Evolutionary conservation across 2,113 vertebrate genomes (phyloP).

Genomic region (Crotalus helleri): DNA sequence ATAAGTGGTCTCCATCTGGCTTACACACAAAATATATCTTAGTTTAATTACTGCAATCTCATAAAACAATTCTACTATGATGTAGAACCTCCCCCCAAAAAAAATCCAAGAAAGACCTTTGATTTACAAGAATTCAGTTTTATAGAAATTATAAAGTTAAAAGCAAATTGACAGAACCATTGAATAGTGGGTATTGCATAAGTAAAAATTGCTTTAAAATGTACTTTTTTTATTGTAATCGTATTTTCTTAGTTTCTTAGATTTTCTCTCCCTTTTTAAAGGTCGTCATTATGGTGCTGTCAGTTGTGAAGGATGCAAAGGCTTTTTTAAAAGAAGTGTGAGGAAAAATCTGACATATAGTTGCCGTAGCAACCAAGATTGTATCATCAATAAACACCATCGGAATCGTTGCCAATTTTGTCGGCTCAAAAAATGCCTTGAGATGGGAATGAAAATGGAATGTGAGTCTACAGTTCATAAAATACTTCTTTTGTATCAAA

Average conservation of each 20-base stretch:
- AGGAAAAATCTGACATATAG: constrained; percentile 96
- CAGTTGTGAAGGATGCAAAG: constrained; percentile 98
- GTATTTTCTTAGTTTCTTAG: constrained; percentile 21
- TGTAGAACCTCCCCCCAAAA: background rate
- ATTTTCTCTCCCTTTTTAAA: constrained; percentile 43
- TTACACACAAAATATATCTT: background rate
- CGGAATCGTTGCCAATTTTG: constrained; percentile 98
- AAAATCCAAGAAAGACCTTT: background rate
- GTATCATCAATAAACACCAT: constrained; percentile 98
- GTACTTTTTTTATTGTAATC: constrained; percentile 7
- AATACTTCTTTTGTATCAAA: background rate
- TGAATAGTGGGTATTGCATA: background rate
- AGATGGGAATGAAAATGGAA: constrained; percentile 99
- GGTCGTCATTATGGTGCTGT: constrained; percentile 98
- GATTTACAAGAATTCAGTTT: constrained; percentile 3
- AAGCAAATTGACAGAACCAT: background rate
- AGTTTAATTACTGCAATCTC: background rate
- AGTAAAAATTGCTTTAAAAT: constrained; percentile 19
- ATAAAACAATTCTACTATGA: background rate
- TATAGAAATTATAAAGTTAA: constrained; percentile 20
- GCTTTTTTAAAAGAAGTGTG: constrained; percentile 98
- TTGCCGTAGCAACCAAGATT: constrained; percentile 97
- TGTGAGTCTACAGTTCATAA: constrained; percentile 79
- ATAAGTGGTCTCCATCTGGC: background rate
- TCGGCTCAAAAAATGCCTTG: constrained; percentile 92